Conservation (phyloP, 2,797 vertebrate species). For the Parauchenoglanis ngamensis region DNA sequence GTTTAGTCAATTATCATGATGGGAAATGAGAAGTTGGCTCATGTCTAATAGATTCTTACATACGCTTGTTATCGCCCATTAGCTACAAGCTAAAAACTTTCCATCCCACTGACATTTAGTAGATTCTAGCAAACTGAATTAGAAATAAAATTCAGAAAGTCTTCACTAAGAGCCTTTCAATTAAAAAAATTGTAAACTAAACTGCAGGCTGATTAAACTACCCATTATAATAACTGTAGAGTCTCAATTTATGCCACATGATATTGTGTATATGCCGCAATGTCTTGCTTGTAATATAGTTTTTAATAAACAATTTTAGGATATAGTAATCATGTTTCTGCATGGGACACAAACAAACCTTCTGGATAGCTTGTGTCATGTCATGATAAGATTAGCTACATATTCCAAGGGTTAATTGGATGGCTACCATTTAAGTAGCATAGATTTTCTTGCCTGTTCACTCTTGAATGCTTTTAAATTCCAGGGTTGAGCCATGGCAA, state of each 20-base stretch:
- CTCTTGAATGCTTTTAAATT: not conserved
- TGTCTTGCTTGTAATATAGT: not conserved
- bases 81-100: no score
- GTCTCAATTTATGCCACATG: not conserved
- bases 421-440: not conserved
- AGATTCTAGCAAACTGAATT: no score
- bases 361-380: not conserved
- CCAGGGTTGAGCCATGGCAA: not conserved
- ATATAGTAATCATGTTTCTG: not conserved
- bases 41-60: no score
- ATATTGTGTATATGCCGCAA: not conserved
- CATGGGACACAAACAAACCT: not conserved
- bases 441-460: not conserved
- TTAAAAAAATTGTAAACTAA: no score
- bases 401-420: not conserved
- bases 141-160: no score
- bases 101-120: no score
- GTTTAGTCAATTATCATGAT: no score
- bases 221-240: not conserved
- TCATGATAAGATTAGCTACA: not conserved
- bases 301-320: not conserved
- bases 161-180: no score
- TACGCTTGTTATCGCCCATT: no score
- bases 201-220: not conserved
- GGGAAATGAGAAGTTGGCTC: no score